Conservation (phyloP, 1,140 invertebrate genomes). For the Drosophila navojoa region DNA sequence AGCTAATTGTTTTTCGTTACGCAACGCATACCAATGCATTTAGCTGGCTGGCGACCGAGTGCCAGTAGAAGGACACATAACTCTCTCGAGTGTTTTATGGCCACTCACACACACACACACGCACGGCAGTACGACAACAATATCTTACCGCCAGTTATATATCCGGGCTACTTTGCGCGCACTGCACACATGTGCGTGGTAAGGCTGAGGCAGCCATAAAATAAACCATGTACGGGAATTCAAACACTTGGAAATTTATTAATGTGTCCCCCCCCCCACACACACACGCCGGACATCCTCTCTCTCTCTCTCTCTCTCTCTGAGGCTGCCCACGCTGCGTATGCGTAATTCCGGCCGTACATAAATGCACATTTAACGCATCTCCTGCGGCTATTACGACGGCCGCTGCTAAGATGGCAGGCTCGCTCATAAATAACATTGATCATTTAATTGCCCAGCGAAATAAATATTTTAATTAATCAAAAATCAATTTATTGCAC, state of each 20-base stretch:
- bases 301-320: neutral
- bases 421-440: conserved; percentile 34
- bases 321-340: neutral
- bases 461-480: conserved; percentile 70
- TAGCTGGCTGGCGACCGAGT: conserved; percentile 12
- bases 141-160: conserved; percentile 55
- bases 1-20: conserved; percentile 79
- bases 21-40: conserved; percentile 80
- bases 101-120: conserved; percentile 62
- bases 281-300: neutral
- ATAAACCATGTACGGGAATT: conserved; percentile 61
- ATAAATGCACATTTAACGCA: conserved; percentile 58
- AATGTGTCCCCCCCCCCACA: conserved; percentile 37
- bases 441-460: conserved; percentile 52
- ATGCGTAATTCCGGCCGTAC: conserved; percentile 25
- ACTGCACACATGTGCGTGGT: conserved; percentile 57
- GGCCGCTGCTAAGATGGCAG: neutral
- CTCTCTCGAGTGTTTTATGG: conserved; percentile 76
- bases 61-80: conserved; percentile 58
- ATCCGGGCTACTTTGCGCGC: conserved; percentile 27
- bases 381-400: conserved; percentile 17
- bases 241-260: conserved; percentile 75
- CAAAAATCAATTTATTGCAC: conserved; percentile 38
- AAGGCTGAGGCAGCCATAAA: conserved; percentile 58
- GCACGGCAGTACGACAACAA: conserved; percentile 80